Conservation (phyloP, 2,797 vertebrate genomes). For the Alca torda region DNA sequence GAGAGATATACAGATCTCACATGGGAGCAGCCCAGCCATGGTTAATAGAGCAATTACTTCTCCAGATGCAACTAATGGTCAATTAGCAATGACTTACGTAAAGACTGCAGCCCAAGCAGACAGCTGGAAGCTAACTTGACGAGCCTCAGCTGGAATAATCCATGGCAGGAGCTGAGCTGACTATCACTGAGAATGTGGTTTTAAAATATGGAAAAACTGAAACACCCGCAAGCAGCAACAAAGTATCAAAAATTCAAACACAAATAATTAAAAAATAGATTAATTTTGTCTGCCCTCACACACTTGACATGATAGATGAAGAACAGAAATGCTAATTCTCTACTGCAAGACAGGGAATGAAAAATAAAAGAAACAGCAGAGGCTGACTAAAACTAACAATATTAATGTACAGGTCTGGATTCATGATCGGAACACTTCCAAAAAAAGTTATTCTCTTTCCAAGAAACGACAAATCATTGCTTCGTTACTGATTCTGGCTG, state of each 20-base stretch:
- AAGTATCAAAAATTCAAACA: neutral
- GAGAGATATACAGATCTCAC: neutral
- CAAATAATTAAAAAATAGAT: neutral
- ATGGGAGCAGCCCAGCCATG: neutral
- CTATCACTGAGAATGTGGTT: neutral
- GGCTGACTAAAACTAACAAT: neutral
- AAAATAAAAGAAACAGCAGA: neutral
- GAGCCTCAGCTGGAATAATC: neutral
- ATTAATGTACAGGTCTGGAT: neutral
- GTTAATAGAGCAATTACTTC: constrained; percentile 43
- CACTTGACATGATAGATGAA: neutral
- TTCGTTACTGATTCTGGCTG: neutral
- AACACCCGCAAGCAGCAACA: neutral
- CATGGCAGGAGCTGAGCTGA: neutral
- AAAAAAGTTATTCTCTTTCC: neutral
- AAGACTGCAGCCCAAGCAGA: neutral
- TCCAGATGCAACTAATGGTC: constrained; percentile 43
- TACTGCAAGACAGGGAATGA: neutral
- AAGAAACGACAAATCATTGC: neutral
- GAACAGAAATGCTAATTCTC: neutral
- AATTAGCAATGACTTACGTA: neutral
- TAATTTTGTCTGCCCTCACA: neutral
- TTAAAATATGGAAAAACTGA: neutral
- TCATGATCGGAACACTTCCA: neutral
- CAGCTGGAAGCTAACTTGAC: neutral